Percentiles rank a stretch among this genome's conserved stretches.
Conservation (phyloP, 1,140 invertebrate species). For the Drosophila guanche region DNA sequence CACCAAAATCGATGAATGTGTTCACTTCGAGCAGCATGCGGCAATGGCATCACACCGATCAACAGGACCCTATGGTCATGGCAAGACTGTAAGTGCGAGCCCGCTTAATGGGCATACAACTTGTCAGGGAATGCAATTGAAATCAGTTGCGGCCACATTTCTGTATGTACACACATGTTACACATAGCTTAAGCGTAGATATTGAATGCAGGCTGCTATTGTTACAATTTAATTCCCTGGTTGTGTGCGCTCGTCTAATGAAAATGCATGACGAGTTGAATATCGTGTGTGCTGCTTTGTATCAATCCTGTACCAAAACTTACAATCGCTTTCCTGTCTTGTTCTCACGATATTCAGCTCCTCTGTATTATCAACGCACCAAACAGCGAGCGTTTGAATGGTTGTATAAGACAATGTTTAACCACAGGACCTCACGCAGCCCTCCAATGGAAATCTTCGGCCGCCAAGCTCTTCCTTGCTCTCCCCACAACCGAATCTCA, state of each 20-base stretch:
- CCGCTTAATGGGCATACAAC: background rate
- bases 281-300: conserved; percentile 66
- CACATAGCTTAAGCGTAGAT: background rate
- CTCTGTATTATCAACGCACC: conserved; percentile 83
- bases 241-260: conserved; percentile 19
- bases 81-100: conserved; percentile 80
- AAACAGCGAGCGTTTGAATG: conserved; percentile 83
- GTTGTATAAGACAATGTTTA: conserved; percentile 84
- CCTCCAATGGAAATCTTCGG: conserved; percentile 81
- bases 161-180: background rate
- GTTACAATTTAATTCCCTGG: conserved; percentile 19
- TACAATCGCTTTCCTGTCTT: conserved; percentile 71
- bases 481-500: conserved; percentile 77
- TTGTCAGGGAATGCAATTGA: conserved; percentile 14
- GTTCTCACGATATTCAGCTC: conserved; percentile 82
- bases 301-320: conserved; percentile 25
- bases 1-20: conserved; percentile 91
- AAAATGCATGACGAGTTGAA: conserved; percentile 80
- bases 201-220: conserved; percentile 4
- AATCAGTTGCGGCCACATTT: background rate
- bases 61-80: conserved; percentile 81
- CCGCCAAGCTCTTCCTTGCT: conserved; percentile 82
- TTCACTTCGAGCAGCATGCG: conserved; percentile 91
- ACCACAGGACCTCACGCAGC: conserved; percentile 83
- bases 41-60: conserved; percentile 83